Evolutionary conservation across 2,888 invertebrate genomes (phyloP).

Genomic region (Bruchidius siliquastri): DNA sequence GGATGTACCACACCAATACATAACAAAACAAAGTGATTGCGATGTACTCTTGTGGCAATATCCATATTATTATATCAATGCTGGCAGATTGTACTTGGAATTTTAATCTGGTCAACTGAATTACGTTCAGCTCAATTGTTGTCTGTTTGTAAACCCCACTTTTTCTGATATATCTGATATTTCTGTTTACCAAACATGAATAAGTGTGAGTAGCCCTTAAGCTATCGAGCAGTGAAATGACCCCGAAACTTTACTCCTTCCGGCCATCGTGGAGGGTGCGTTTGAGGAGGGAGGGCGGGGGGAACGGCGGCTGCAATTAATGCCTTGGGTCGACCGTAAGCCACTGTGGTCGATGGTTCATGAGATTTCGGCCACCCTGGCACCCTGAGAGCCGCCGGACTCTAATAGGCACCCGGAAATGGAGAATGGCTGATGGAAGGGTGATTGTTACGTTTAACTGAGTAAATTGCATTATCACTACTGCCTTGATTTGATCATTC

Average conservation of each 20-base stretch:
- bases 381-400: neutral
- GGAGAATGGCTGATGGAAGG: neutral
- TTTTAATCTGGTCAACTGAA: too few relatives aligned
- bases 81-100: too few relatives aligned
- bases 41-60: too few relatives aligned
- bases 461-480: neutral
- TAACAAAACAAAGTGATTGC: too few relatives aligned
- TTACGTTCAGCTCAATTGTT: too few relatives aligned
- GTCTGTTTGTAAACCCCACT: too few relatives aligned
- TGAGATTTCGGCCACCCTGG: neutral
- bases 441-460: neutral
- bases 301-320: neutral
- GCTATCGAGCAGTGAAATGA: neutral
- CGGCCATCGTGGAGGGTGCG: neutral
- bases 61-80: too few relatives aligned
- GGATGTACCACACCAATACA: too few relatives aligned
- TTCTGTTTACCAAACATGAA: neutral
- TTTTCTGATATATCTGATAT: too few relatives aligned
- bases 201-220: neutral
- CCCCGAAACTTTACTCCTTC: neutral
- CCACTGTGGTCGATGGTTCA: neutral
- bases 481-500: neutral
- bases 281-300: neutral
- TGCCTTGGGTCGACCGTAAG: neutral
- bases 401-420: neutral